Conservation (phyloP, 2,797 vertebrate genomes). For the Bovichtus diacanthus region DNA sequence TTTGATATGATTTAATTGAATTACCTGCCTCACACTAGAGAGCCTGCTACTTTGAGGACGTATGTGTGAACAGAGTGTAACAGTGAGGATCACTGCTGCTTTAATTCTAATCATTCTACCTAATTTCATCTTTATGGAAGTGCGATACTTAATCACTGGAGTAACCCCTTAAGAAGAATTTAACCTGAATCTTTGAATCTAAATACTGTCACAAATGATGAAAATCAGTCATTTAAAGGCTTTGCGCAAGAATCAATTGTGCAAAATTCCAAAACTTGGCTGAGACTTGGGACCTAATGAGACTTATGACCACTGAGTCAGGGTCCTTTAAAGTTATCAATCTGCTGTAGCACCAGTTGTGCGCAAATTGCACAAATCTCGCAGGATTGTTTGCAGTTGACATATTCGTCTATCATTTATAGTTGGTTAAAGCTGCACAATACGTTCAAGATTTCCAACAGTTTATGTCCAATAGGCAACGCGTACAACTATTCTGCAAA, state of each 20-base stretch:
- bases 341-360: not conserved
- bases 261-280: not conserved
- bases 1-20: not conserved
- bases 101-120: not conserved
- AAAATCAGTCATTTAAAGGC: not conserved
- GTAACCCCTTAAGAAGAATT: not conserved
- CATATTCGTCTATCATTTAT: not conserved
- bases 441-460: not conserved
- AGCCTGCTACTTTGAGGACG: not conserved
- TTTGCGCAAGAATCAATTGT: not conserved
- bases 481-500: not conserved
- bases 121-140: not conserved
- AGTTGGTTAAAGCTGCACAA: not conserved
- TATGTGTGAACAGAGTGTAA: not conserved
- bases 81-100: not conserved
- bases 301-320: not conserved
- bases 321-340: not conserved
- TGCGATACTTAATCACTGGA: not conserved
- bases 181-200: not conserved
- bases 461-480: not conserved
- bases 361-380: not conserved
- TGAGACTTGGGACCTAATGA: too few relatives aligned
- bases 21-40: not conserved
- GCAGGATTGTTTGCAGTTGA: not conserved
- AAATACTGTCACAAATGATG: not conserved